phyloP scores from a whole-genome alignment of 2,888 invertebrate species.

The Eubasilissa splendida region DNA sequence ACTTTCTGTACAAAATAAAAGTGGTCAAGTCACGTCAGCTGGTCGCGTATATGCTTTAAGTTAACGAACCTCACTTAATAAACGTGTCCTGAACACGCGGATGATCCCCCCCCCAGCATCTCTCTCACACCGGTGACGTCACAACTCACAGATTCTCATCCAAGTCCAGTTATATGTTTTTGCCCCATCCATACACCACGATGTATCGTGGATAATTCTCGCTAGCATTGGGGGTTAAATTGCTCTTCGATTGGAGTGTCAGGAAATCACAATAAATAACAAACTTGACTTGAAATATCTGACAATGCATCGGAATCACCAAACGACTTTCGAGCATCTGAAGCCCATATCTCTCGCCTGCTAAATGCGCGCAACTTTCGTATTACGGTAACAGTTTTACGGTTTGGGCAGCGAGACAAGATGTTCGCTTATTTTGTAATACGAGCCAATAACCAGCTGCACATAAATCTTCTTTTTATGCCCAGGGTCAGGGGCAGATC shows the following conservation, averaged over 20 bases:
- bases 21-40: no score
- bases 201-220: not conserved
- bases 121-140: conserved; percentile 11
- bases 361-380: no score
- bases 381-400: no score
- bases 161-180: conserved; percentile 14
- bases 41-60: no score
- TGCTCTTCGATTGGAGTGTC: not conserved
- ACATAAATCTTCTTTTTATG: conserved; percentile 14
- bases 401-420: no score
- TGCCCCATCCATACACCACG: not conserved
- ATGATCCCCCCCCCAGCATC: not conserved
- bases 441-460: conserved; percentile 6
- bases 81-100: not conserved
- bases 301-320: not conserved
- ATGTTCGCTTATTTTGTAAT: not conserved
- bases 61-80: not conserved
- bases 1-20: no score
- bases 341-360: not conserved
- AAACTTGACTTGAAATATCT: not conserved
- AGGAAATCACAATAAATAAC: not conserved
- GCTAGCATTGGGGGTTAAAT: not conserved
- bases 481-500: conserved; percentile 11
- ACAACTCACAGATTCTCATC: conserved; percentile 8
- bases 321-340: not conserved